phyloP scores from a whole-genome alignment of 1,140 invertebrate species.

The Tetramorium simillimum region DNA sequence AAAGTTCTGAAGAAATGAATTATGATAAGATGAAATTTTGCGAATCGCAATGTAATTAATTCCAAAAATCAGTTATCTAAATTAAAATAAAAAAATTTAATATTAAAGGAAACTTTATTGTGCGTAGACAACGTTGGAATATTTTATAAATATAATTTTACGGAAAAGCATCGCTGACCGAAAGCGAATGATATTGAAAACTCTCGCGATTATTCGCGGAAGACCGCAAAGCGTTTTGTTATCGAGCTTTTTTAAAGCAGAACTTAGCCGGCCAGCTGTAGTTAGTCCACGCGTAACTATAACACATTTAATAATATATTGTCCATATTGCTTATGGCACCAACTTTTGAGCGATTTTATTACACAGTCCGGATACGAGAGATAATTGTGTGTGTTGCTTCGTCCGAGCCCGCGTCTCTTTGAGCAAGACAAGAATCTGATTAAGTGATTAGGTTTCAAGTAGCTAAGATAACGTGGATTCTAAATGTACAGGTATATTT shows the following conservation, averaged over 20 bases:
- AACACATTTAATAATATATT: constrained; percentile 77
- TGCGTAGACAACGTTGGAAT: not conserved
- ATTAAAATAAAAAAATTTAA: not conserved
- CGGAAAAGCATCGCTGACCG: not conserved
- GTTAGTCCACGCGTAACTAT: constrained; percentile 64
- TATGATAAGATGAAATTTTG: not conserved
- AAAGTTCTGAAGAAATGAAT: not conserved
- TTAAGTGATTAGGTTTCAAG: constrained; percentile 70
- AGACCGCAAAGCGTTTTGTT: constrained; percentile 23
- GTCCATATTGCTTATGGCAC: constrained; percentile 81
- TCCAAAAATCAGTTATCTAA: not conserved
- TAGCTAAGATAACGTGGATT: constrained; percentile 64
- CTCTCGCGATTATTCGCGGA: constrained; percentile 12
- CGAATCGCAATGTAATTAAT: not conserved
- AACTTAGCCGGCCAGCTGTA: constrained; percentile 81
- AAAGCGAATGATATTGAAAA: not conserved
- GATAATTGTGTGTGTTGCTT: constrained; percentile 46
- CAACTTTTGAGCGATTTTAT: constrained; percentile 78
- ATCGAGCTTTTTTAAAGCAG: constrained; percentile 57
- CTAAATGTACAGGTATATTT: constrained; percentile 70
- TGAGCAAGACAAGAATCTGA: constrained; percentile 69
- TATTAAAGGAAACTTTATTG: not conserved
- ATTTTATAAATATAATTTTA: constrained; percentile 12
- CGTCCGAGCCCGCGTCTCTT: constrained; percentile 33
- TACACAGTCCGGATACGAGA: constrained; percentile 47